Evolutionary conservation across 2,797 vertebrate species (phyloP).

Genomic region (Sternotherus odoratus): DNA sequence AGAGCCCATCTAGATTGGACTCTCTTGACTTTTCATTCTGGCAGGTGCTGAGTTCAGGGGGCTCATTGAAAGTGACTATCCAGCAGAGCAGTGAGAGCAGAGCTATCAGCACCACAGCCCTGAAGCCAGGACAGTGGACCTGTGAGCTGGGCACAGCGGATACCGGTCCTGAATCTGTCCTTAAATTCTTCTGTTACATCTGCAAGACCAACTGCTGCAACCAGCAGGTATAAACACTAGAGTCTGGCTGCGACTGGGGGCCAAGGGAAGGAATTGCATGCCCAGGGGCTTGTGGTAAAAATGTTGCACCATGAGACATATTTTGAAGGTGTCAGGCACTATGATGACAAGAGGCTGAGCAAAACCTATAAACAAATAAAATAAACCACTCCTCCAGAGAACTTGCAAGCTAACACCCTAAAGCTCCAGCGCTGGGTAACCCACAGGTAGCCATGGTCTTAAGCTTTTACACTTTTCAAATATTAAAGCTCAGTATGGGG

Average conservation of each 20-base stretch:
- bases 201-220: constrained; percentile 93
- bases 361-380: constrained; percentile 34
- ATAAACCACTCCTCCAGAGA: constrained; percentile 16
- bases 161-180: constrained; percentile 72
- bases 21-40: background rate
- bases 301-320: background rate
- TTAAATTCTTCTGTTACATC: constrained; percentile 96
- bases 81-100: constrained; percentile 84
- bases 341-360: background rate
- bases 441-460: constrained; percentile 51
- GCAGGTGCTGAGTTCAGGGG: constrained; percentile 80
- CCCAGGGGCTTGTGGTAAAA: background rate
- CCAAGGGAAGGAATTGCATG: background rate
- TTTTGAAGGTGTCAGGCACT: background rate
- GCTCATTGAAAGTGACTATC: constrained; percentile 84
- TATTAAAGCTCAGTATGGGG: constrained; percentile 51
- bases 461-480: constrained; percentile 56
- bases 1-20: background rate
- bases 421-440: constrained; percentile 54
- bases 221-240: constrained; percentile 86
- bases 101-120: constrained; percentile 78
- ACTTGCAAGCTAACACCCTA: constrained; percentile 40
- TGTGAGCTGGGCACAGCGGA: constrained; percentile 38
- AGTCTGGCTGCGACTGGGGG: background rate
- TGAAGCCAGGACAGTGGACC: constrained; percentile 70